These are phyloP conservation scores for Drosophila ustulata DNA, from an alignment of 2,888 invertebrate species.

Conservation along the genomic window DNA sequence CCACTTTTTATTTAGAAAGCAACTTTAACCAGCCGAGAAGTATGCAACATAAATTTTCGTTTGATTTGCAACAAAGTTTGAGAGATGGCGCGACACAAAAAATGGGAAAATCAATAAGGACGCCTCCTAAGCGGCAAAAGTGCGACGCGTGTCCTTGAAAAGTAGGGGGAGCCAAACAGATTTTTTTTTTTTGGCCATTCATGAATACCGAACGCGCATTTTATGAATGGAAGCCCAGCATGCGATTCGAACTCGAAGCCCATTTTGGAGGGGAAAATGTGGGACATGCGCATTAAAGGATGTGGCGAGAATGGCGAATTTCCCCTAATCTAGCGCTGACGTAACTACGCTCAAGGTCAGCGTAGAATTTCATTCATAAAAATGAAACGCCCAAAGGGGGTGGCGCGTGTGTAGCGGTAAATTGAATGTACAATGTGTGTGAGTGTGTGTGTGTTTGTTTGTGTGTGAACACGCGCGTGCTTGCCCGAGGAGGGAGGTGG, in stretches of 20 bases:
- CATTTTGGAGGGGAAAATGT: constrained; percentile 16
- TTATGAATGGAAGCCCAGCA: constrained; percentile 62
- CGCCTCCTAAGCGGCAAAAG: constrained; percentile 46
- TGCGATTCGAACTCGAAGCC: constrained; percentile 35
- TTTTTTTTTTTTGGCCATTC: constrained; percentile 50
- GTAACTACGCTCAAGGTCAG: constrained; percentile 76
- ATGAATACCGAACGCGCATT: constrained; percentile 48
- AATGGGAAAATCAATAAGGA: constrained; percentile 68
- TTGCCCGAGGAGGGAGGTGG: background rate
- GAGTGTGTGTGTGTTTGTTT: constrained; percentile 15
- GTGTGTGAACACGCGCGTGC: constrained; percentile 64
- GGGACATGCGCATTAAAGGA: constrained; percentile 49
- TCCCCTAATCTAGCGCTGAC: constrained; percentile 61
- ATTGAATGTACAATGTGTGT: constrained; percentile 38
- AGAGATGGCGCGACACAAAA: constrained; percentile 27
- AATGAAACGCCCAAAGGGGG: constrained; percentile 55
- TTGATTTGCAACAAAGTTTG: constrained; percentile 28
- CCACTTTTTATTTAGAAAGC: background rate
- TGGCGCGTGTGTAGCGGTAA: constrained; percentile 44
- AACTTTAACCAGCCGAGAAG: constrained; percentile 8
- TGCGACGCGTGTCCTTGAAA: constrained; percentile 64
- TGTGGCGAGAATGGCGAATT: constrained; percentile 1
- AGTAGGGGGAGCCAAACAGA: constrained; percentile 22
- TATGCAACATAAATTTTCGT: background rate
- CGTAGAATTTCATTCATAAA: constrained; percentile 82